phyloP scores from a whole-genome alignment of 1,140 invertebrate species.

The Nomia melanderi region DNA sequence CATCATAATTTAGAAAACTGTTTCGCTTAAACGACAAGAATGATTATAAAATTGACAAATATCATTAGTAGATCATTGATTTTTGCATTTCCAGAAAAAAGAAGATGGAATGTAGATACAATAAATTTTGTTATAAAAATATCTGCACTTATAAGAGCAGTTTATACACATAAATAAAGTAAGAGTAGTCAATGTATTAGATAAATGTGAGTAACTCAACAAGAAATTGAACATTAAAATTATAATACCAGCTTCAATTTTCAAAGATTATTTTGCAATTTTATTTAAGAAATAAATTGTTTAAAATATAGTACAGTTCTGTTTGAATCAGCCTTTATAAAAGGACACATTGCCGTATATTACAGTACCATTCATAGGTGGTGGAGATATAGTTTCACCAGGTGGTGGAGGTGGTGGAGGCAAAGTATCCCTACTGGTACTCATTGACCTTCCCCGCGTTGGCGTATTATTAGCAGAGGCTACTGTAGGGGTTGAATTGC shows the following conservation, averaged over 20 bases:
- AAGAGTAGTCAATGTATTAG: too few species aligned
- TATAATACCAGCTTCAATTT: too few species aligned
- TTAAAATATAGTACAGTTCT: neutral
- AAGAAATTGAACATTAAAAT: neutral
- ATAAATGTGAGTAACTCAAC: neutral
- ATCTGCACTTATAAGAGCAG: too few species aligned
- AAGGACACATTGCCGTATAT: conserved; percentile 40
- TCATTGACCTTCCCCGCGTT: conserved; percentile 85
- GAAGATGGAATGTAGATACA: too few species aligned
- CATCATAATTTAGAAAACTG: too few species aligned
- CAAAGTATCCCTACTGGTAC: conserved; percentile 86
- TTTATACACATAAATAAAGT: too few species aligned
- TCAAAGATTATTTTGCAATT: neutral
- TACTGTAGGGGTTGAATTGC: conserved; percentile 86
- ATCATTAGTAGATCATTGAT: too few species aligned
- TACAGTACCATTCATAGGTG: conserved; percentile 76
- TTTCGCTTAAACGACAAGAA: too few species aligned
- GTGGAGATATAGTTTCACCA: conserved; percentile 82
- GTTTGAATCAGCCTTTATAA: neutral
- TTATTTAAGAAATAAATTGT: neutral
- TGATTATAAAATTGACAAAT: too few species aligned
- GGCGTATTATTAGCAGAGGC: conserved; percentile 86
- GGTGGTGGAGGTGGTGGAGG: conserved; percentile 95
- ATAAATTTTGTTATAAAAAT: too few species aligned
- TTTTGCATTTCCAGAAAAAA: too few species aligned